phyloP scores from a whole-genome alignment of 2,797 vertebrate genomes.

The Chromis chromis region DNA sequence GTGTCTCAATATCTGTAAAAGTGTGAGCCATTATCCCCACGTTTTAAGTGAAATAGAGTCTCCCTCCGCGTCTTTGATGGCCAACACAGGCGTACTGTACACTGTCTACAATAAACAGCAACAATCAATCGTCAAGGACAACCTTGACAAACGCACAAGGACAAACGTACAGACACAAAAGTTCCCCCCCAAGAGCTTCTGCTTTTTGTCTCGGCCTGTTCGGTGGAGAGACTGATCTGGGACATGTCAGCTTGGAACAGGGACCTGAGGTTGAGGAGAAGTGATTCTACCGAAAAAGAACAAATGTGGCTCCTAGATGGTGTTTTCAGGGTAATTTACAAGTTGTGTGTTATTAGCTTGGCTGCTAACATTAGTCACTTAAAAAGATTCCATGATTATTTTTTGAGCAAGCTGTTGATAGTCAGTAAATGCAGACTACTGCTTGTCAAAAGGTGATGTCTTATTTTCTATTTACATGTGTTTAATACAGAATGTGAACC shows the following conservation, averaged over 20 bases:
- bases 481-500: neutral
- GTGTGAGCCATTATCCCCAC: neutral
- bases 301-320: neutral
- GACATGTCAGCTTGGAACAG: neutral
- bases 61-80: neutral
- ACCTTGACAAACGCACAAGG: neutral
- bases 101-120: neutral
- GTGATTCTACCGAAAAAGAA: neutral
- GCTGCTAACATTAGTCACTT: neutral
- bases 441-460: no score
- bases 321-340: neutral
- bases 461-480: no score
- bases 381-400: no score
- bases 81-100: neutral
- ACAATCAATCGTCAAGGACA: neutral
- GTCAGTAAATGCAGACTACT: no score
- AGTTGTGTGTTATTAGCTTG: neutral
- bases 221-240: neutral
- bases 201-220: neutral
- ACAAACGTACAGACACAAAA: neutral
- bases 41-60: neutral
- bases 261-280: neutral
- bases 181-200: neutral
- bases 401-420: neutral
- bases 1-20: neutral